phyloP scores from a whole-genome alignment of 2,797 vertebrate species.

The Aythya fuligula region DNA sequence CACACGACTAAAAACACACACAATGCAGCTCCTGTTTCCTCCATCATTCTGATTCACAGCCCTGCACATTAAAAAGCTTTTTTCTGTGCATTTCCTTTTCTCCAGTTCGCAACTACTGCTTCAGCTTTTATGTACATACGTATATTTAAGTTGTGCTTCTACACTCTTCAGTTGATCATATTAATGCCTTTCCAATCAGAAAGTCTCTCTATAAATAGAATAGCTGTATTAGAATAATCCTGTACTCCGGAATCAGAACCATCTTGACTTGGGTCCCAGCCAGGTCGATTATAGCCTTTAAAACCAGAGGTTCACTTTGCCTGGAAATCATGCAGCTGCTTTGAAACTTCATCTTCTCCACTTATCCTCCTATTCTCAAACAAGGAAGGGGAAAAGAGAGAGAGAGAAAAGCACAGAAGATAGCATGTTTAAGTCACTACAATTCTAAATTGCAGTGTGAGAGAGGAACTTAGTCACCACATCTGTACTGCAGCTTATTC shows the following conservation, averaged over 20 bases:
- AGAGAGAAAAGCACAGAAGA: neutral
- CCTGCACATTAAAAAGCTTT: neutral
- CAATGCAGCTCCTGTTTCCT: neutral
- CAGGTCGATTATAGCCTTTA: neutral
- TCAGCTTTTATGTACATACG: neutral
- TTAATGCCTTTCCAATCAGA: neutral
- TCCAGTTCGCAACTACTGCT: neutral
- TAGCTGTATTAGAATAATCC: neutral
- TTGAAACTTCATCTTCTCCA: rapidly evolving
- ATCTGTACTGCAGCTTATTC: neutral
- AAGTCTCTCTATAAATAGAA: neutral
- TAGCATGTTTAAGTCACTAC: neutral
- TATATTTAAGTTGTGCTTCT: neutral
- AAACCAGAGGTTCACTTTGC: neutral
- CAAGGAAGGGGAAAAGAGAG: neutral
- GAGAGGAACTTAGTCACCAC: neutral
- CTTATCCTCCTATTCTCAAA: neutral
- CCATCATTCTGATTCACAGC: neutral
- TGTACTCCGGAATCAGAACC: neutral
- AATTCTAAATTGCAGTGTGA: neutral
- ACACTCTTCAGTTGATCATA: neutral
- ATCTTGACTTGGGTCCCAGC: neutral
- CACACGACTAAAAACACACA: neutral
- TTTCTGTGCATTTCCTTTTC: neutral
- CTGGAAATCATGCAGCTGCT: neutral